A percentile compares a stretch with the other conserved stretches of the same genome.
Evolutionary conservation across 2,888 invertebrate genomes (phyloP).

Genomic region (Gonocerus acuteangulatus): DNA sequence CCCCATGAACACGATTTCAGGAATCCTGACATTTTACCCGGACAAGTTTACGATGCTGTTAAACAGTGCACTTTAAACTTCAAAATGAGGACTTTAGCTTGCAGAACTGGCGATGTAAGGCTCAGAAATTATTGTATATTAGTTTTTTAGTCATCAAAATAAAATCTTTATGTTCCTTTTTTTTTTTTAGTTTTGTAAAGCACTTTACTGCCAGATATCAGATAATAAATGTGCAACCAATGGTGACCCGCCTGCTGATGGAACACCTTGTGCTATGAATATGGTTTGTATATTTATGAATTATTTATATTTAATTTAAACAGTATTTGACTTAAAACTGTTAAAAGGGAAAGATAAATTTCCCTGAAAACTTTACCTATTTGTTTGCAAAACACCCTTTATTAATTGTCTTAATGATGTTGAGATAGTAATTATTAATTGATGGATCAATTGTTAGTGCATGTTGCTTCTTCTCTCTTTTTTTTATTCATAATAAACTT

Average conservation of each 20-base stretch:
- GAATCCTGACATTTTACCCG: slow-evolving; percentile 42
- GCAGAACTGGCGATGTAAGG: slow-evolving; percentile 30
- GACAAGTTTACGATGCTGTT: slow-evolving; percentile 34
- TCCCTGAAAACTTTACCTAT: too few relatives aligned
- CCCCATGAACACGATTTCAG: slow-evolving; percentile 39
- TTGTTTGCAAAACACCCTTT: too few relatives aligned
- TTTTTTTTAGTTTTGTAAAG: slow-evolving; percentile 44
- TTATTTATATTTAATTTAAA: not conserved
- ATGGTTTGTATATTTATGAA: slow-evolving; percentile 47
- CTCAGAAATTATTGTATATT: too few relatives aligned
- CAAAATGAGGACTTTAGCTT: slow-evolving; percentile 32
- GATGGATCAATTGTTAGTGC: too few relatives aligned
- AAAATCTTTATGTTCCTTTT: too few relatives aligned
- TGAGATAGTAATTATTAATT: too few relatives aligned
- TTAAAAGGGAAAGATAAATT: not conserved
- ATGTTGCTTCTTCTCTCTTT: too few relatives aligned
- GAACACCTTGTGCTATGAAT: slow-evolving; percentile 57
- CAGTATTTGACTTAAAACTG: too few relatives aligned
- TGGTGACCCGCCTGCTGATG: slow-evolving; percentile 56
- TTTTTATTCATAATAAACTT: too few relatives aligned
- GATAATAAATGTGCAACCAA: slow-evolving; percentile 48
- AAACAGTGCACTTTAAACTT: slow-evolving; percentile 34
- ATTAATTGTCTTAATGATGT: too few relatives aligned
- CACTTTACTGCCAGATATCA: slow-evolving; percentile 48
- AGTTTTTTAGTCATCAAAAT: too few relatives aligned